These are phyloP conservation scores for Drosophila quinaria DNA, from an alignment of 2,888 invertebrate species.

Conservation along the genomic window DNA sequence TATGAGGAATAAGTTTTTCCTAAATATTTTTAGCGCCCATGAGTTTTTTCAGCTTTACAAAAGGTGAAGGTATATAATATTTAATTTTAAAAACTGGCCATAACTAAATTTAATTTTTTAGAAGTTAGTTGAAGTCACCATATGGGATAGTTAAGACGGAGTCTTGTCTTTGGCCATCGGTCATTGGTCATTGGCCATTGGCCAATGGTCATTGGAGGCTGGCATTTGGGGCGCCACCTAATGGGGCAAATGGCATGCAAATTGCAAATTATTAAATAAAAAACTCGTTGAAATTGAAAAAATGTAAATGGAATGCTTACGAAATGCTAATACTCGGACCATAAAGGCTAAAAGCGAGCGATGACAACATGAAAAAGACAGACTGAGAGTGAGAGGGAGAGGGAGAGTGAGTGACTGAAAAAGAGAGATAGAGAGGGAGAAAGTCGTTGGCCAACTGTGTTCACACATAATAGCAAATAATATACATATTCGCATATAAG, in stretches of 20 bases:
- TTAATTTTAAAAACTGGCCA: too few species aligned
- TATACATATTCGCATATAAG: slow-evolving; percentile 85
- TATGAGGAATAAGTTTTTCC: too few species aligned
- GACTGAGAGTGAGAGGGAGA: neutral
- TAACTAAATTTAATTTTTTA: neutral
- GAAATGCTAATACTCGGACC: slow-evolving; percentile 69
- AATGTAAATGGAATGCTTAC: slow-evolving; percentile 76
- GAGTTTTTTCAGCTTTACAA: too few species aligned
- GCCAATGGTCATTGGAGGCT: slow-evolving; percentile 6
- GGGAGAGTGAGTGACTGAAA: neutral
- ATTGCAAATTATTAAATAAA: slow-evolving; percentile 73
- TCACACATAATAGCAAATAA: slow-evolving; percentile 79
- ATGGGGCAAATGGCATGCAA: slow-evolving; percentile 60
- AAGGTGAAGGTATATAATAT: too few species aligned
- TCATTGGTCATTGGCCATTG: slow-evolving; percentile 13
- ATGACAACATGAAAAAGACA: slow-evolving; percentile 26
- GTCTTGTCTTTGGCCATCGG: slow-evolving; percentile 11
- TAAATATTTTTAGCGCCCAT: too few species aligned
- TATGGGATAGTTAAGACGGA: slow-evolving; percentile 32
- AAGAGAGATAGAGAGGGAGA: neutral
- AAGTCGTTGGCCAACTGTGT: slow-evolving; percentile 23
- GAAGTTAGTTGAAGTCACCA: slow-evolving; percentile 9
- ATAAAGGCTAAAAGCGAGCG: slow-evolving; percentile 32
- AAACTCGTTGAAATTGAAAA: slow-evolving; percentile 72
- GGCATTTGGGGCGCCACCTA: slow-evolving; percentile 13